Evolutionary conservation across 2,113 vertebrate species (phyloP).

Genomic region (Jacana jacana): DNA sequence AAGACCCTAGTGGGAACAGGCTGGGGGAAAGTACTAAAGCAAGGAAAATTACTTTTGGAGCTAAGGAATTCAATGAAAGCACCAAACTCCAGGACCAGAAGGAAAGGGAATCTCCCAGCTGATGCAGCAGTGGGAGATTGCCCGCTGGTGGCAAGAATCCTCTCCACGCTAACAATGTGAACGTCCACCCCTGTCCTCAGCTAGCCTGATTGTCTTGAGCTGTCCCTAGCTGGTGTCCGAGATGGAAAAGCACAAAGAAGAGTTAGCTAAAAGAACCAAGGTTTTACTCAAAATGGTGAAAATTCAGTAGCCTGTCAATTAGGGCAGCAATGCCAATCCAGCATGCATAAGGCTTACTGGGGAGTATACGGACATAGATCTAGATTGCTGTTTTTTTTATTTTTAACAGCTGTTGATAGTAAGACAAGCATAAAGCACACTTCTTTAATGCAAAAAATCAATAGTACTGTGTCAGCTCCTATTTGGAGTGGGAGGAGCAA

Average conservation of each 20-base stretch:
- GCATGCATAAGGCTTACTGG: neutral
- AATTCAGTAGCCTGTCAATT: neutral
- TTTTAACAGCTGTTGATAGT: neutral
- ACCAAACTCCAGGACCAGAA: neutral
- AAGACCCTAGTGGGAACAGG: neutral
- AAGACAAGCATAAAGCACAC: neutral
- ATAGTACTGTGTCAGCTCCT: neutral
- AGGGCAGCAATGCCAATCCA: neutral
- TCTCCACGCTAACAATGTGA: neutral
- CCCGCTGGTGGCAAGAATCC: neutral
- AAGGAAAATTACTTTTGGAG: neutral
- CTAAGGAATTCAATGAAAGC: neutral
- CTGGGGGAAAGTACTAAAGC: neutral
- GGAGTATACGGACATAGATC: neutral
- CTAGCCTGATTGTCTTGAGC: neutral
- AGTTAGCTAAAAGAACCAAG: neutral
- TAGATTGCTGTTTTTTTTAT: neutral
- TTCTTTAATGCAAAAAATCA: neutral
- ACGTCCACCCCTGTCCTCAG: neutral
- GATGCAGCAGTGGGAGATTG: neutral
- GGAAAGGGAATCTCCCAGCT: neutral
- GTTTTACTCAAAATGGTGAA: neutral
- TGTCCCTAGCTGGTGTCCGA: neutral
- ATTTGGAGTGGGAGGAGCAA: neutral
- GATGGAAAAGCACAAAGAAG: neutral